Base-by-base conservation (phyloP, 2,113 vertebrate genomes). In the Pithys albifrons region DNA sequence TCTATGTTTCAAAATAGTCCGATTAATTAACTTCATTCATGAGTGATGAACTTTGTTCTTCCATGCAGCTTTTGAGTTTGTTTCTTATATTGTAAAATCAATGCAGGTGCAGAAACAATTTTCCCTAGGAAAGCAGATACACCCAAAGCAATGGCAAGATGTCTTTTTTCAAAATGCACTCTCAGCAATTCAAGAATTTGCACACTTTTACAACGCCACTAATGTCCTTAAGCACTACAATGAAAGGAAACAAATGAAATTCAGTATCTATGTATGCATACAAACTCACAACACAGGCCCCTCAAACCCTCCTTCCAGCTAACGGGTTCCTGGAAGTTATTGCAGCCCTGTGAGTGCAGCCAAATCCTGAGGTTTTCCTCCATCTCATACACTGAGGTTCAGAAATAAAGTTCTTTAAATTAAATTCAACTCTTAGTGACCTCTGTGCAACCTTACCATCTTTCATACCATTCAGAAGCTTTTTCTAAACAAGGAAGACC, bases 1-100 rank as follows among this genome's bases (percentile, higher is more conserved):
- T 37, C 37, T 93, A 55, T n/a, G 61, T 58, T 74, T 73, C 66
- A 85, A 88, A 96, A 85, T 71, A 95, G 59, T 65, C 74, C 76
- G 62, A 95, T 90, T 88, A 91, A 94, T 93, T 90, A 93, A 67
- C 37, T 27, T 88, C 59, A 58, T 45, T 88, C 61, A 17, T n/a
- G 39, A 77, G 49, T 37, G 27, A 69, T 85, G 71, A 93, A 86
- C 67, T 91, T 85, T 31, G 33, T 52, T 85, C 35, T 67, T 80
- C 67, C 2, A 0, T 25, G 33, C 73, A 90, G 57, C 51, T 86
- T 93, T 59, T 88, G 58, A 45, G 43, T 62, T 93, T 69, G 46
- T 67, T 74, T 43, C 39, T 77, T 74, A 84, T 59, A 73, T 9
- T 84, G 33, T 66, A 66, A 74, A 77, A 80, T 66, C 87, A 76